Base-by-base conservation (phyloP, 2,888 invertebrate genomes). In the Thereva unica region DNA sequence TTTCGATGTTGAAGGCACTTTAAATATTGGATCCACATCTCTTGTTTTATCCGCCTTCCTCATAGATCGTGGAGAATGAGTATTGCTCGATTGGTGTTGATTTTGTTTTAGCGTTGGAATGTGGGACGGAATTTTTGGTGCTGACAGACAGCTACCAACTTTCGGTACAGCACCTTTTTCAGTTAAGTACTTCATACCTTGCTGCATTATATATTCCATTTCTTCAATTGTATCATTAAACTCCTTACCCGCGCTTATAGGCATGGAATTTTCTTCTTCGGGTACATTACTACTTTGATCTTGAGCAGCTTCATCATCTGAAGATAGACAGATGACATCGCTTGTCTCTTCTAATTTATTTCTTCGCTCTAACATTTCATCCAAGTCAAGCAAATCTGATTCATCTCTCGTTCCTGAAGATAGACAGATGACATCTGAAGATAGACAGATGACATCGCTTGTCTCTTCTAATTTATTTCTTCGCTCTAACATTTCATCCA, bases 161-260 rank as follows among this genome's bases (percentile, higher is more conserved):
- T 56, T 66, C 8, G 57, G 66, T 56, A 40, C 9, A 7, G 41
- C 12, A 10, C 49, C 53, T 49, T 66, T 49, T 10, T 50, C 66
- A 23, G 67, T 64, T 71, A 78, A 75, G 64, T 77, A 77, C 67
- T 81, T 76, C 70, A 76, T 72, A 2, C 80, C 81, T 38, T 77
- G 76, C 56, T 78, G 76, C 71, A 82, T 75, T 72, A 81, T 76
- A 68, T 81, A 79, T 45, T 82, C 80, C 53, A 82, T 79, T 73
- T 82, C 80, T 73, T 82, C 82, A 66, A 82, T 75, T 3, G 82
- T 82, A 69, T 82, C 79, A 69, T 82, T 81, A 56, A 82, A 82
- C 45, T 78, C 75, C 7, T 76, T 70, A n/a, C 9, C 23, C 47
- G 23, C 1, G 2, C 64, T 59, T 49, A 69, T 55, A 38, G 54